Evolutionary conservation across 2,888 invertebrate species (phyloP), one percentile per base, ranked within the genome.

Genomic region (Hedya salicella): DNA sequence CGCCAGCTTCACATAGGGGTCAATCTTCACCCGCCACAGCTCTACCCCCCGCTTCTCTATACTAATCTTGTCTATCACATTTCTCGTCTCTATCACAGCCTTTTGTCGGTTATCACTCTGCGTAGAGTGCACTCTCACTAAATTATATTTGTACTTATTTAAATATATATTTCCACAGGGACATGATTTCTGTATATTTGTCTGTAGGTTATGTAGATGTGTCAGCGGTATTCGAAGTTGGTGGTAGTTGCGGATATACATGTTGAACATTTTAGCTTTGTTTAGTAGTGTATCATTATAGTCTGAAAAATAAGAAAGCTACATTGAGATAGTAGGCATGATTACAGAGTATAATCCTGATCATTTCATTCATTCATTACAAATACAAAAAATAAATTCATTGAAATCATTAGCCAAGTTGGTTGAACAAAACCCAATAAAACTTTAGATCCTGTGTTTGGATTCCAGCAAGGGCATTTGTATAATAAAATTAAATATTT

Each of bases 1-100:
- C 85, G 97, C 96, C 9, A 98, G 88, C 74, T 95, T 95, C 68
- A 95, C 91, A 82, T 97, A 97, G 0, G 96, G 97, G 62, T 87
- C 82, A 3, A 89, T 70, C 52, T 76, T 85, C 8, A 79, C 79
- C 42, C 70, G 81, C 85, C 83, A 88, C 21, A 80, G 68, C 0
- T 75, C 68, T 44, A 78, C 73, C 2, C 78, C 75, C 13, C 42
- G 68, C 53, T 87, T 83, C 0, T 78, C 79, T 44, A 78, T 69
- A 4, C 73, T 73, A 3, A 85, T 56, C 50, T 88, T 86, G 4
- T 86, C 82, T 77, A 89, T 77, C 0, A 88, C 89, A 9, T 90
- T 88, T 40, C 80, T 79, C 0, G 89, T 88, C 68, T 91, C 89
- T 70, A 91, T 85, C 0, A 91, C 82, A 1, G 82, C 88, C 69